Evolutionary conservation across 2,113 vertebrate species (phyloP), one percentile per base, ranked within the genome.

Genomic region (Castor canadensis): DNA sequence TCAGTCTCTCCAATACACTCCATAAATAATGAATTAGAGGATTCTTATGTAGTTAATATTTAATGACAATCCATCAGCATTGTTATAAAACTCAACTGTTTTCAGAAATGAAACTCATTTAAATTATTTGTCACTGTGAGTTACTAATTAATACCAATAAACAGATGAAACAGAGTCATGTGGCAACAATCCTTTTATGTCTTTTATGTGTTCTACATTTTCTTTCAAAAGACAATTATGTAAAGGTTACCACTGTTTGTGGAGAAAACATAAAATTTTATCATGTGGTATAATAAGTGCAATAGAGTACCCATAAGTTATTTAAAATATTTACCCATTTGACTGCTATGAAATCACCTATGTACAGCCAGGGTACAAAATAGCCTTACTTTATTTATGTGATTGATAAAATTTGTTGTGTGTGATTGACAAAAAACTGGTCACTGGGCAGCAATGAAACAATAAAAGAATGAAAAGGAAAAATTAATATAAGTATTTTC

Each of bases 261-360:
- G 67, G 17, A 83, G 43, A 69, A 96, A 75, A 72, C 67, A 56
- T 80, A 94, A 90, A 86, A 71, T 69, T 86, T 89, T 82, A 96
- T 52, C 89, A 17, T 67, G 9, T 47, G 30, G 30, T 95, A 1
- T 58, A 49, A 16, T 91, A 96, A 72, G 91, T 79, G 28, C 71
- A 93, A 88, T 5, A 58, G 19, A 66, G 12, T 69, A 15, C 5
- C 85, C 49, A 83, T 54, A 83, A 38, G 24, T 73, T 93, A 94
- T 96, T 83, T 93, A 82, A 89, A 94, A 82, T 94, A 76, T 95
- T 72, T 89, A 56, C 52, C 28, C 24, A n/a, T 6, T 10, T 69
- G 24, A 8, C 43, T 73, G 19, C 56, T 93, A 69, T 35, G 35
- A 94, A 96, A 89, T 93, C 16, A 87, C 38, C 15, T 82, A 7